These are phyloP conservation scores for Parnassius orleans DNA, from an alignment of 2,888 invertebrate genomes.

Conservation along the genomic window DNA sequence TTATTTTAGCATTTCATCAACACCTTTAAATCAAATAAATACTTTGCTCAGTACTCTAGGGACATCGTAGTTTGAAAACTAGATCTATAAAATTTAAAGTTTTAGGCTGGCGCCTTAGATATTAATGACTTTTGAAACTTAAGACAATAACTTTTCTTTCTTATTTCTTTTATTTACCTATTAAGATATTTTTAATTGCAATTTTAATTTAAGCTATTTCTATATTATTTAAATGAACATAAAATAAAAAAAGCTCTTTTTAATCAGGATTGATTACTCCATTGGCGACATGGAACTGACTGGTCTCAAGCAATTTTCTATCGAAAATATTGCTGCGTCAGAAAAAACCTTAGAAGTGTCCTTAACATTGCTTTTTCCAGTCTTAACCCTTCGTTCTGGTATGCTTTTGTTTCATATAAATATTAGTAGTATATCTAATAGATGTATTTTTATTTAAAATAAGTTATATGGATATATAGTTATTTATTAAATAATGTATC, in stretches of 20 bases:
- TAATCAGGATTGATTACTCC: constrained; percentile 18
- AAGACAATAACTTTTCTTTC: not conserved
- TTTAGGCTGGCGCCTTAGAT: not conserved
- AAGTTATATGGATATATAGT: too few relatives aligned
- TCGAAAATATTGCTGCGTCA: constrained; percentile 14
- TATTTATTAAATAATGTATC: too few relatives aligned
- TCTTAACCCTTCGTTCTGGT: constrained; percentile 19
- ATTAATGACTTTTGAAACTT: not conserved
- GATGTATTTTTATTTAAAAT: too few relatives aligned
- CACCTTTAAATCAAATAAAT: too few relatives aligned
- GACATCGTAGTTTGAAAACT: too few relatives aligned
- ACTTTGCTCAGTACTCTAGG: too few relatives aligned
- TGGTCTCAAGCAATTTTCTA: constrained; percentile 15
- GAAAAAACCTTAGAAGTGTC: constrained; percentile 14
- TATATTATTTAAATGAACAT: not conserved
- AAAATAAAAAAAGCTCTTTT: not conserved
- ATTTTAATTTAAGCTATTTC: not conserved
- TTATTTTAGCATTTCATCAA: too few relatives aligned
- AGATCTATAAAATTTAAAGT: not conserved
- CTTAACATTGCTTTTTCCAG: constrained; percentile 19
- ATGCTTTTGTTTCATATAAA: not conserved
- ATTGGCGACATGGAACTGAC: constrained; percentile 20
- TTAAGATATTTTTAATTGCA: too few relatives aligned
- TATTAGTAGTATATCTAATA: too few relatives aligned
- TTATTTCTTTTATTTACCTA: too few relatives aligned